Percentiles rank a stretch among this genome's conserved stretches.
These are phyloP conservation scores for Toxotes chatareus DNA, from an alignment of 2,113 vertebrate species.

Conservation along the genomic window DNA sequence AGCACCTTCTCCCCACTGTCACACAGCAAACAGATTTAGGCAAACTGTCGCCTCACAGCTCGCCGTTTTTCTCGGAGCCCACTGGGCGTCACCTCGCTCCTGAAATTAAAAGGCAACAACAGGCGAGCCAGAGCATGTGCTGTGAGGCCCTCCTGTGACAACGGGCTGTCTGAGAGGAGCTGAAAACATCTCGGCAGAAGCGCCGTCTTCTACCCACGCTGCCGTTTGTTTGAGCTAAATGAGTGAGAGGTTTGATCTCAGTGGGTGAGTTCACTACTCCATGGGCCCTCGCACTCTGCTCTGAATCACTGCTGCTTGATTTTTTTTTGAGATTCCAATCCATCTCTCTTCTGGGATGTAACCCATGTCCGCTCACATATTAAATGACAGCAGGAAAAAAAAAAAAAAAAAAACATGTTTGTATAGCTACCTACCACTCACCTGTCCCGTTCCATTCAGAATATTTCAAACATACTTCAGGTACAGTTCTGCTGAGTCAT, in stretches of 20 bases:
- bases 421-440: neutral
- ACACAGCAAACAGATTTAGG: constrained; percentile 30
- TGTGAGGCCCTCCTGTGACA: constrained; percentile 13
- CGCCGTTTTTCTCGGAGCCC: constrained; percentile 12
- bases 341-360: neutral
- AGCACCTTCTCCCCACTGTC: constrained; percentile 13
- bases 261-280: neutral
- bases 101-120: constrained; percentile 64
- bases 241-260: constrained; percentile 30
- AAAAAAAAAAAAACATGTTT: neutral
- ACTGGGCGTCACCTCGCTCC: constrained; percentile 38
- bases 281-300: constrained; percentile 1
- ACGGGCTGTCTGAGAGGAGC: constrained; percentile 25
- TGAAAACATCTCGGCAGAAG: neutral
- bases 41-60: constrained; percentile 59
- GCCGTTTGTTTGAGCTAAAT: constrained; percentile 11
- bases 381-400: neutral
- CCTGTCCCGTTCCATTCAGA: neutral
- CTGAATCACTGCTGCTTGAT: constrained; percentile 2
- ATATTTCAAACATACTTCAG: neutral
- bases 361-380: constrained; percentile 3
- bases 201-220: neutral
- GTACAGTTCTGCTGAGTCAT: neutral
- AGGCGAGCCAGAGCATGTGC: neutral
- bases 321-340: neutral